Base-by-base conservation (phyloP, 53 echinoderm and acorn worm species). In the Paracentrotus lividus region DNA sequence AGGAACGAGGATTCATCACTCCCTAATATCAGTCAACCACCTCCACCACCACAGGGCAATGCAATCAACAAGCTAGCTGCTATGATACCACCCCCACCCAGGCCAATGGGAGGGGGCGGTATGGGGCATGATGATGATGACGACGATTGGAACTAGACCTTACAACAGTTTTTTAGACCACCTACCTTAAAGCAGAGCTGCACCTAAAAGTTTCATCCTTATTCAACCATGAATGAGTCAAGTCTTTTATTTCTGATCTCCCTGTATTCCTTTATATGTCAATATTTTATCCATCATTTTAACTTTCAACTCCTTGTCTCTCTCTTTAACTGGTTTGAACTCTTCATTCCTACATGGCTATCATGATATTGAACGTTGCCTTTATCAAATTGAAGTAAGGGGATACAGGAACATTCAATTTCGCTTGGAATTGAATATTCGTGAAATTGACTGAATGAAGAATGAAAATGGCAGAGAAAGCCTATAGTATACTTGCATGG, bases 1-100 rank as follows among this genome's bases (percentile, higher is more conserved):
- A 53, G 42, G 31, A 89, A 81, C 20, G 88, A 93, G 36, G 72
- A 90, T 2, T 66, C 53, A 24, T 66, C 53, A 24, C 90, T 90
- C 32, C 90, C 90, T 29, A 72, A 68, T 53, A 90, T 90, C 54
- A 47, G 52, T 21, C 90, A 68, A 34, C 90, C 90, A 36, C n/a
- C n/a, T n/a, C 42, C 89, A 0, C 89, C 89, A 44, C 42, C 72
- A 66, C n/a, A 49, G n/a, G 90, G 90, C 32, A 72, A 72, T 51
- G 95, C 97, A 13, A 97, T 98, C 92, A 97, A 97, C 88, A 96
- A 95, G 88, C 90, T 98, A 8, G 96, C 98, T 5, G 90, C 95
- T 16, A 98, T 97, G 96, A 98, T 98, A 42, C 98, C 98, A 13
- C 87, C 94, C 2, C 95, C 98, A 16, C 94, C 96, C 5, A 94